Evolutionary conservation across 2,797 vertebrate species (phyloP), one percentile per base, ranked within the genome.

Genomic region (Cetoscarus ocellatus): DNA sequence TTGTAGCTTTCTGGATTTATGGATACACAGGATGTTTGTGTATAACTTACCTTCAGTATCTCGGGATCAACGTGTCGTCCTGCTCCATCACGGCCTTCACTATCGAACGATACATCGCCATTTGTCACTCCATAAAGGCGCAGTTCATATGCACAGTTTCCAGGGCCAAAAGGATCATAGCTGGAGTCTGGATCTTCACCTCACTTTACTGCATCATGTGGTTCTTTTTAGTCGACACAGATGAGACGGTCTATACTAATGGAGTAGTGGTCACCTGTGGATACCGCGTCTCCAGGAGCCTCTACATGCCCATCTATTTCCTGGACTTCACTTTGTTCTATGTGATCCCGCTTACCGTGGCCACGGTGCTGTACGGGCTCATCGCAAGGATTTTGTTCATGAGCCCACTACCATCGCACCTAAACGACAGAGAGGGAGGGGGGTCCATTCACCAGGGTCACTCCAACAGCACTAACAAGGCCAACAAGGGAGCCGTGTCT

Each of bases 251-350:
- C 75, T 96, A 95, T 17, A 77, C 83, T 3, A 94, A 96, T 0
- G 95, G 96, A 3, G 90, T 94, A 13, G 93, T 95, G 57, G 94
- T 96, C 75, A 94, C 80, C 17, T 96, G 96, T 5, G 95, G 95
- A 82, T 97, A 96, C 84, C 94, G 94, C 0, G 94, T 96, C 66
- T 96, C 96, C 42, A 93, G 96, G 67, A 95, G 90, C 76, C 94
- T 97, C 70, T 97, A 96, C 81, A 94, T 96, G 95, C 96, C 96
- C 0, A 94, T 97, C 80, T 96, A 96, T 64, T 97, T 97, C 68
- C 92, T 97, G 90, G 97, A 96, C 91, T 97, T 97, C 12, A 92
- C 93, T 0, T 77, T 96, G 75, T 97, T 97, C 89, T 97, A 96
- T 0, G 83, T 95, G 48, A 87, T 96, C 57, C 96, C 96, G 0